Base-by-base conservation (phyloP, 2,888 invertebrate species). In the Panorpa germanica region DNA sequence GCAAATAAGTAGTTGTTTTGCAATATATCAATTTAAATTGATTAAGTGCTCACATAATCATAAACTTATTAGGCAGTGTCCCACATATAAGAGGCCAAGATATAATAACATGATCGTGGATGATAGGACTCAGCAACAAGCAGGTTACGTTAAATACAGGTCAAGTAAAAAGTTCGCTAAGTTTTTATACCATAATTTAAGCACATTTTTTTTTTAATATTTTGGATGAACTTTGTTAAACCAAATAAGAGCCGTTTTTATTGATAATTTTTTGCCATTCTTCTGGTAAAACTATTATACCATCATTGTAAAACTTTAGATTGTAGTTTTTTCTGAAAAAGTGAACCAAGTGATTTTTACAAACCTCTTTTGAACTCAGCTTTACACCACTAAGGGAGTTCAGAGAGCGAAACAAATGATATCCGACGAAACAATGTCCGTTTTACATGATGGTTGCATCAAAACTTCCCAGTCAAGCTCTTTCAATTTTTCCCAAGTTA, bases 401-500 rank as follows among this genome's bases (percentile, higher is more conserved):
- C 35, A 40, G 21, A 24, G 36, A 33, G 14, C 32, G 37, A 32
- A 43, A 41, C 15, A 41, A 35, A 34, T 36, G 36, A 32, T 33
- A 39, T 42, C 35, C 8, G 33, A 37, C 23, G 38, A 37, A 25
- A 35, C 38, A 29, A 40, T 29, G 33, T 40, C 38, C 19, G 38
- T 38, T 26, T 39, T 41, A 35, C 40, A 39, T 33, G 38, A 35
- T 35, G 40, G 38, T 35, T 41, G 39, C 34, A 35, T 33, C 15
- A 38, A 34, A 39, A 41, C 38, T 27, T 40, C 38, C 39, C 38
- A 41, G 31, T 38, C 38, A 33, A 41, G 35, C 35, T 41, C 36
- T 28, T 28, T 14, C 16, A 42, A 29, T 32, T 43, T 41, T 28
- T 43, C 32, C 11, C 37, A 39, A 25, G 39, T 39, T 36, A 38